Evolutionary conservation across 2,888 invertebrate species (phyloP).

Genomic region (Aradus depressus): DNA sequence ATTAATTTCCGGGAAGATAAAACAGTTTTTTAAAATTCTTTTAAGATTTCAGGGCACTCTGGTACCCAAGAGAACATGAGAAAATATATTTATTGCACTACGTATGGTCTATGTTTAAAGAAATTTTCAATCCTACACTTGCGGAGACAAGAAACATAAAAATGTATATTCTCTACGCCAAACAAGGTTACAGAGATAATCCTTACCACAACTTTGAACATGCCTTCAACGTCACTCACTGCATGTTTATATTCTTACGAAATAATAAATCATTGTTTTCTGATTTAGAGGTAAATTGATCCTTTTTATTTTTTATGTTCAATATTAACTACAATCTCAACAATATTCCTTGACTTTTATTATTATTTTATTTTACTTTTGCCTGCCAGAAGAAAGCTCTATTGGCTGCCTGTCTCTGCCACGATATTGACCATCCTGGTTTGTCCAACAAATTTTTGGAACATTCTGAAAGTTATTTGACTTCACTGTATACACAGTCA

Average conservation of each 20-base stretch:
- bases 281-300: conserved; percentile 39
- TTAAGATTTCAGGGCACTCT: conserved; percentile 11
- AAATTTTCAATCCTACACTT: conserved; percentile 11
- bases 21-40: too few species aligned
- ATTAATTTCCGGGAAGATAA: too few species aligned
- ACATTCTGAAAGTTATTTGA: conserved; percentile 43
- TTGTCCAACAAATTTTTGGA: conserved; percentile 49
- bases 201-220: conserved; percentile 54
- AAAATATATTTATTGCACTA: conserved; percentile 12
- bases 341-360: neutral
- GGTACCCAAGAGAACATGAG: conserved; percentile 21
- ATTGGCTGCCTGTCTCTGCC: conserved; percentile 47
- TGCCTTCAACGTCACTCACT: conserved; percentile 50
- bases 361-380: neutral
- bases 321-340: neutral
- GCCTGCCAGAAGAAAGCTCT: conserved; percentile 42
- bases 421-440: conserved; percentile 53
- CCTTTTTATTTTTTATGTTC: neutral
- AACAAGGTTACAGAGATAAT: conserved; percentile 42
- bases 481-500: conserved; percentile 46
- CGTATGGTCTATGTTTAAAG: conserved; percentile 21
- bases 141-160: conserved; percentile 7
- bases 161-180: conserved; percentile 41
- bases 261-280: conserved; percentile 42
- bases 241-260: conserved; percentile 45